Evolutionary conservation across 2,113 vertebrate species (phyloP).

Genomic region (Lutjanus erythropterus): DNA sequence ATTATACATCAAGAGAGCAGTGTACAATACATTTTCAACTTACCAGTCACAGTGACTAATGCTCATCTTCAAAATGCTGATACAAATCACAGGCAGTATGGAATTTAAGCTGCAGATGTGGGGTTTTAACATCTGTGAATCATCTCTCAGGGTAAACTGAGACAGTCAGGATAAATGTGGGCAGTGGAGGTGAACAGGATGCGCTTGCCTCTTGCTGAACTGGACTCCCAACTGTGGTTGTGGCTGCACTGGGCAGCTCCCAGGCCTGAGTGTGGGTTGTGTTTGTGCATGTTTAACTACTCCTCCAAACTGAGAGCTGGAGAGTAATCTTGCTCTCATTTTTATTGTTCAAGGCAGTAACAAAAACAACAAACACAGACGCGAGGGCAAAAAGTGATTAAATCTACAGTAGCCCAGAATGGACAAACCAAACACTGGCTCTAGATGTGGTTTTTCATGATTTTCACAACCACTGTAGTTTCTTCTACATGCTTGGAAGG

Average conservation of each 20-base stretch:
- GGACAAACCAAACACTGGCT: too few species aligned
- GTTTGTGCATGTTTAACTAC: constrained; percentile 33
- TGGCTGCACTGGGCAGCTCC: constrained; percentile 53
- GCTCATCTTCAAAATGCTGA: constrained; percentile 32
- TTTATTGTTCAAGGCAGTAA: constrained; percentile 16
- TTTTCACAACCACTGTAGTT: too few species aligned
- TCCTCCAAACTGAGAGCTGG: constrained; percentile 13
- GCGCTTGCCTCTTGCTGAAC: constrained; percentile 49
- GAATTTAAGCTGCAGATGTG: constrained; percentile 52
- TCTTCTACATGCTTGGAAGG: too few species aligned
- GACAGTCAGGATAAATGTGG: constrained; percentile 57
- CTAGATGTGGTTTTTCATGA: too few species aligned
- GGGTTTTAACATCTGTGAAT: constrained; percentile 65
- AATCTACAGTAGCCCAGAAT: too few species aligned
- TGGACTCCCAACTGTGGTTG: constrained; percentile 59
- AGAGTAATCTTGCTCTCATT: neutral
- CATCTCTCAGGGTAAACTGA: constrained; percentile 61
- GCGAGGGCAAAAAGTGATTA: neutral
- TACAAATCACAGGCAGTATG: constrained; percentile 29
- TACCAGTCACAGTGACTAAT: constrained; percentile 5
- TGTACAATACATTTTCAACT: constrained; percentile 8
- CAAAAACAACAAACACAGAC: too few species aligned
- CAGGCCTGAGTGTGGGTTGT: constrained; percentile 54
- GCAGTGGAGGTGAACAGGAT: constrained; percentile 54
- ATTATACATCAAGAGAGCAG: neutral